A percentile compares a stretch with the other conserved stretches of the same genome.
These are phyloP conservation scores for Steinernema khuongi DNA, from an alignment of 1,140 invertebrate genomes.

Conservation along the genomic window DNA sequence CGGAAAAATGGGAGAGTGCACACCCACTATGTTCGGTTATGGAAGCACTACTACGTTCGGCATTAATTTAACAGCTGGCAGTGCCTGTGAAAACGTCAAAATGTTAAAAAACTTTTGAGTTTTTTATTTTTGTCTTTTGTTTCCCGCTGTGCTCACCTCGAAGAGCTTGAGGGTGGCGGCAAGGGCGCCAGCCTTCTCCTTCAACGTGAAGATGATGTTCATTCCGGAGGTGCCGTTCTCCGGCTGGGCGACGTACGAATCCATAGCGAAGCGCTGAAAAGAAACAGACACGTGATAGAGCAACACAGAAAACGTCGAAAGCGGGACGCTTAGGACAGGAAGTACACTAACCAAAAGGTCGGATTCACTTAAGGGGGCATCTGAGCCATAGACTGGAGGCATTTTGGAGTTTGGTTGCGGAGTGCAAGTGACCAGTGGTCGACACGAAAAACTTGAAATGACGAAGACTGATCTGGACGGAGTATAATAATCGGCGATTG, in stretches of 20 bases:
- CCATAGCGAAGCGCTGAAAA: slow-evolving; percentile 46
- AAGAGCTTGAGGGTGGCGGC: slow-evolving; percentile 54
- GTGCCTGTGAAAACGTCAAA: too few relatives aligned
- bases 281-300: not conserved
- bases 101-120: not conserved
- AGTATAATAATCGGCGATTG: not conserved
- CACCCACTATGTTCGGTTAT: too few relatives aligned
- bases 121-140: not conserved
- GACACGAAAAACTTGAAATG: not conserved
- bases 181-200: slow-evolving; percentile 54
- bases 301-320: not conserved
- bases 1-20: too few relatives aligned
- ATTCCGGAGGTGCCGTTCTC: slow-evolving; percentile 46
- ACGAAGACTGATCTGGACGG: not conserved
- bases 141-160: slow-evolving; percentile 38
- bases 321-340: not conserved
- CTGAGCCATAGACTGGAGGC: not conserved
- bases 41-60: too few relatives aligned
- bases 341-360: slow-evolving; percentile 4
- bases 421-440: not conserved
- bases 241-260: slow-evolving; percentile 56
- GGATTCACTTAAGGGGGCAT: not conserved
- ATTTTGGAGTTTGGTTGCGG: not conserved
- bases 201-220: slow-evolving; percentile 57
- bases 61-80: too few relatives aligned